Base-by-base conservation (phyloP, 1,140 invertebrate genomes). In the Rhyzopertha dominica region DNA sequence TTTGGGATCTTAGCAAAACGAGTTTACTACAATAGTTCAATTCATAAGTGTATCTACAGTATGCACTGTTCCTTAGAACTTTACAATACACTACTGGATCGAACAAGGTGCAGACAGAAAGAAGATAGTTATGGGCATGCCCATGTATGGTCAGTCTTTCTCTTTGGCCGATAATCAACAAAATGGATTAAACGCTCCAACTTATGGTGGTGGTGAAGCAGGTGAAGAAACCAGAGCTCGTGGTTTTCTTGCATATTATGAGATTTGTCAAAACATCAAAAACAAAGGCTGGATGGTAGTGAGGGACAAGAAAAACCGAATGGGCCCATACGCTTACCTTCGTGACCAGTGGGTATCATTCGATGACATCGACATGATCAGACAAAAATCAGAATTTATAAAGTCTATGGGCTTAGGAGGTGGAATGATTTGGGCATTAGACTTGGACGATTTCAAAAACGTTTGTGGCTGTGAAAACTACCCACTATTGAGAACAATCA, bases 361-460 rank as follows among this genome's bases (percentile, higher is more conserved):
- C 56, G 88, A 91, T 61, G 87, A 91, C 67, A 76, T 80, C 25
- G 72, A 75, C 10, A 87, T 83, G 79, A 76, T 80, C 10, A 66
- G 74, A 2, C 77, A 81, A 48, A 88, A 88, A 65, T 75, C 82
- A 5, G 77, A 87, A 52, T 87, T 82, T 47, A 78, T 88, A 1
- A 81, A 82, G 42, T 74, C 80, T 3, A 79, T 87, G 69, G 79
- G 77, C 1, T 67, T 93, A 3, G 90, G 81, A 4, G 90, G 90
- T 20, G 81, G 80, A 12, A 92, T 93, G 89, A 78, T 90, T 3
- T 94, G 90, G 90, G 84, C 90, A 0, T 66, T 93, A 0, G 89
- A 82, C 56, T 56, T 82, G 36, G 80, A 82, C 60, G 82, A 79
- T 65, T 87, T 87, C 50, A 78, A 79, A 38, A 85, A 87, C 49